phyloP scores from a whole-genome alignment of 2,797 vertebrate species.

The Sebastes jordani region DNA sequence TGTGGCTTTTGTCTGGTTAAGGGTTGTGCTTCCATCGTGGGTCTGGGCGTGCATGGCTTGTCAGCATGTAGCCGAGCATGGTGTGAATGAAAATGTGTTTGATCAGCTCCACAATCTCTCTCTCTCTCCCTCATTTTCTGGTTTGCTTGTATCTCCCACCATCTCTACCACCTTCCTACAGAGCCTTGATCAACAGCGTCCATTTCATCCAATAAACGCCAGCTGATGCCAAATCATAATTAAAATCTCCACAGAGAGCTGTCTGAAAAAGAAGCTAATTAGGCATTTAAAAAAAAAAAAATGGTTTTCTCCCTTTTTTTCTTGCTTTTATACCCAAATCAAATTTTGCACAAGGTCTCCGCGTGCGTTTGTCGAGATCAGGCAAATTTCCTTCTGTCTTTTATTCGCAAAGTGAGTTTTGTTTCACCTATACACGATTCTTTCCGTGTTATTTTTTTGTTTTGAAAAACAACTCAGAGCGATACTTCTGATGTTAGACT shows the following conservation, averaged over 20 bases:
- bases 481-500: conserved; percentile 19
- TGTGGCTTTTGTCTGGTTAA: conserved; percentile 24
- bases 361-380: background rate
- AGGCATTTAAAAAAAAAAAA: conserved; percentile 34
- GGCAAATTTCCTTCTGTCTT: background rate
- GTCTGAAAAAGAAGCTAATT: conserved; percentile 70
- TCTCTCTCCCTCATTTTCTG: conserved; percentile 30
- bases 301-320: conserved; percentile 22
- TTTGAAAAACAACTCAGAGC: conserved; percentile 41
- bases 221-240: conserved; percentile 81
- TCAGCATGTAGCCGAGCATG: conserved; percentile 36
- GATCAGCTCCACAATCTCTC: conserved; percentile 35
- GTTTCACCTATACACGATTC: conserved; percentile 1
- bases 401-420: conserved; percentile 11
- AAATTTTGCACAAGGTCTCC: conserved; percentile 9
- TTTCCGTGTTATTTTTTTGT: background rate
- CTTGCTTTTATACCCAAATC: conserved; percentile 46
- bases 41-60: conserved; percentile 16
- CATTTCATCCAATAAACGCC: conserved; percentile 71
- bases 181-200: conserved; percentile 69
- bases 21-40: background rate
- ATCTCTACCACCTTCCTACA: conserved; percentile 65
- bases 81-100: conserved; percentile 45
- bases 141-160: conserved; percentile 49
- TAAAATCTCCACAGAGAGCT: conserved; percentile 78